Evolutionary conservation across 2,888 invertebrate genomes (phyloP).

Genomic region (Falcaria lacertinaria): DNA sequence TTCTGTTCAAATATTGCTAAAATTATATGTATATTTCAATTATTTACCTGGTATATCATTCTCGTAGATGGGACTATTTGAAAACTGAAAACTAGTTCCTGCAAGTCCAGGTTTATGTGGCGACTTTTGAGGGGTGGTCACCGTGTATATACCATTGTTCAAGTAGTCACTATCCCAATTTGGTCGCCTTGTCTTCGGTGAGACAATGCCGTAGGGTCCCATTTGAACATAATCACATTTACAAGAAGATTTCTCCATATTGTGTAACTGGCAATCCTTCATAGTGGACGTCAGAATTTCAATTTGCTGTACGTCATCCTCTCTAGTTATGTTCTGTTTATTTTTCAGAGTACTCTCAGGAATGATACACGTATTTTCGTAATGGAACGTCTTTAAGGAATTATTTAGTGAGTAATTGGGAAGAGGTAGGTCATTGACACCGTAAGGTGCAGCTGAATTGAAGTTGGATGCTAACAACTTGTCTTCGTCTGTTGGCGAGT

Average conservation of each 20-base stretch:
- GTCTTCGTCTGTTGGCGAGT: conserved; percentile 74
- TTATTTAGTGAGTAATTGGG: conserved; percentile 81
- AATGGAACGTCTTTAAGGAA: conserved; percentile 74
- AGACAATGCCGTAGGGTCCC: conserved; percentile 67
- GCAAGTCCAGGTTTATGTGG: conserved; percentile 59
- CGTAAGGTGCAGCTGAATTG: conserved; percentile 57
- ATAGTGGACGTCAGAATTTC: conserved; percentile 67
- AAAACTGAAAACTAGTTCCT: conserved; percentile 71
- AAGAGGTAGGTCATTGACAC: conserved; percentile 71
- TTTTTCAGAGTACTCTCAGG: conserved; percentile 70
- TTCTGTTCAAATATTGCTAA: too few relatives aligned
- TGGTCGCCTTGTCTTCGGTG: conserved; percentile 56
- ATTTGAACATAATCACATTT: conserved; percentile 73
- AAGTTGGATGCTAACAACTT: conserved; percentile 69
- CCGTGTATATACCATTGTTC: conserved; percentile 68
- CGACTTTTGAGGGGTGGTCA: conserved; percentile 68
- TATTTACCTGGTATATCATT: conserved; percentile 64
- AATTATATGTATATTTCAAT: too few relatives aligned
- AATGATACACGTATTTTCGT: conserved; percentile 70
- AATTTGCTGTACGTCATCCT: conserved; percentile 70
- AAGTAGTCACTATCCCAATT: conserved; percentile 68
- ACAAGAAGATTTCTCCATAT: conserved; percentile 62
- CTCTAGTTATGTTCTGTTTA: conserved; percentile 64
- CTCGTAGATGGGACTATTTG: conserved; percentile 68
- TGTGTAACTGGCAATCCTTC: conserved; percentile 71